Evolutionary conservation across 2,797 vertebrate genomes (phyloP), one percentile per base, ranked within the genome.

Genomic region (Miichthys miiuy): DNA sequence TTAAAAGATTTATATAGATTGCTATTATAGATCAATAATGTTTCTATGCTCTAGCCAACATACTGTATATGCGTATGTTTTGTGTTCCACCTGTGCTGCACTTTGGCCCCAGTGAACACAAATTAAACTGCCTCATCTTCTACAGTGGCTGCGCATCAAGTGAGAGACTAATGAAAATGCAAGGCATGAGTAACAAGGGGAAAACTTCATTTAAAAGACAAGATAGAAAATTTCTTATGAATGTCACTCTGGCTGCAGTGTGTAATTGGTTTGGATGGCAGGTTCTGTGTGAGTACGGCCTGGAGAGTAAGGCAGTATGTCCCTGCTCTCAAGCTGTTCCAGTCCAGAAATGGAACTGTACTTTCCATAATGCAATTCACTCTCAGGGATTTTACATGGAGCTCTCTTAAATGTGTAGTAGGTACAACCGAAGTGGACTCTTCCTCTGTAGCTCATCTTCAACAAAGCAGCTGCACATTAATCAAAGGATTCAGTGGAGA

Each of bases 191-290:
- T 87, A 94, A 91, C 87, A 91, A 89, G 88, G 74, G 84, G 83
- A 86, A 91, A 93, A 93, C 90, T 90, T 95, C 73, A 94, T 95
- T 95, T 94, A 92, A 94, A 87, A 90, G 87, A 93, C 91, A 87
- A 91, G 85, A 89, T 89, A 90, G 89, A 92, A 88, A 68, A 93
- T 88, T 84, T 85, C 81, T 79, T 85, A 88, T 77, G 85, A 90
- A 89, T 91, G 89, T 85, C 91, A 91, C 81, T 88, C 70, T 73
- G 85, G 83, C 81, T 64, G 81, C 57, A 52, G 88, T 62, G 79
- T 84, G 82, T 92, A 93, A 94, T 93, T 94, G 89, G 84, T 91
- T 91, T 88, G 85, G 87, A 88, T 85, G 89, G 86, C 67, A 86
- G 80, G 86, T 86, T 84, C 75, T 67, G 70, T 80, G 81, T 68